Base-by-base conservation (phyloP, 2,888 invertebrate species). In the Torymus auratus region DNA sequence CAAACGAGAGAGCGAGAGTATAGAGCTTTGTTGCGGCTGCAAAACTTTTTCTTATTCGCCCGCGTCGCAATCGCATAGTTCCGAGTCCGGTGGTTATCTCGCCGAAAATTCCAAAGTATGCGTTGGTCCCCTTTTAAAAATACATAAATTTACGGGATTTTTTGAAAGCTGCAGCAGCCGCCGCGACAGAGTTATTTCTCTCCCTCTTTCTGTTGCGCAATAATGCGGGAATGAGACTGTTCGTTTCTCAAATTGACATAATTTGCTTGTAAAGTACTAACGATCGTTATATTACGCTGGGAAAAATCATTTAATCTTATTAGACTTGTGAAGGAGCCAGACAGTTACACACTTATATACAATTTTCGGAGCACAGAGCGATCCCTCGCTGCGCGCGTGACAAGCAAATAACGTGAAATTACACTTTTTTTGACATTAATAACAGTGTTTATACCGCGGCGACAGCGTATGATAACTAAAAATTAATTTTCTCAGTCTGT, bases 31-130 rank as follows among this genome's bases (percentile, higher is more conserved):
- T n/a, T 15, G 52, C 71, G 81, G 58, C 77, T 75, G 52, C n/a
- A 50, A 74, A 83, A 83, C 80, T 84, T 82, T 82, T 73, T 71
- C 65, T 65, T 53, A 56, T 53, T 14, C 20, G 20, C n/a, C 56
- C n/a, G 28, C 23, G 53, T n/a, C 64, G 64, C 15, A 62, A 72
- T 62, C 53, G 14, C n/a, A 62, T 71, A 71, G 52, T 61, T 71
- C 23, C 20, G 23, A 20, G 13, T 20, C 20, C 23, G 14, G 53
- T 55, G 53, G 14, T 53, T 72, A 13, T 72, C 62, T 72, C 62
- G n/a, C 13, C 41, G 41, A 15, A 65, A 73, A 65, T 73, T 41
- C 56, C 73, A n/a, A 56, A 58, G 23, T 55, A 23, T 55, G 10
- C n/a, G 23, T 15, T 55, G 72, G 41, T 41, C 41, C 53, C 61